Percentiles rank a stretch among this genome's conserved stretches.
These are phyloP conservation scores for Scaptomyza polygonia DNA, from an alignment of 2,888 invertebrate species.

Conservation along the genomic window DNA sequence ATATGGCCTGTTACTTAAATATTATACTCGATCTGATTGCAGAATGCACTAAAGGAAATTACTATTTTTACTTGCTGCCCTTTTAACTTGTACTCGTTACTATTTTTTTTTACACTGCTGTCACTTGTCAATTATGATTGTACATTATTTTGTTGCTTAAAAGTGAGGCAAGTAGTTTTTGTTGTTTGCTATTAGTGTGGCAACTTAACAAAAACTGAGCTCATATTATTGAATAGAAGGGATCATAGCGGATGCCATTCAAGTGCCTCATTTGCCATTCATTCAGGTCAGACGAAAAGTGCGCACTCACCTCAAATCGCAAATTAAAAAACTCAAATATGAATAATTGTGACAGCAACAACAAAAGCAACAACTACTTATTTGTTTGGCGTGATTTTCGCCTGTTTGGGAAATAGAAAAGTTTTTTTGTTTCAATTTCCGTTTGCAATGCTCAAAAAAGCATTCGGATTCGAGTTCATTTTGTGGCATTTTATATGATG, in stretches of 20 bases:
- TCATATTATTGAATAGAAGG: background rate
- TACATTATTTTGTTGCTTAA: conserved; percentile 8
- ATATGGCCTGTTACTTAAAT: no score
- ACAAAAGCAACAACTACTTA: conserved; percentile 32
- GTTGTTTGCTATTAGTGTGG: background rate
- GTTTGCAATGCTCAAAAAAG: conserved; percentile 3
- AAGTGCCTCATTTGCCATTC: conserved; percentile 44
- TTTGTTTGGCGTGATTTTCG: conserved; percentile 30
- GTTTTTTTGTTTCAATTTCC: conserved; percentile 22
- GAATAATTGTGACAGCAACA: conserved; percentile 38
- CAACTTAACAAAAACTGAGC: background rate
- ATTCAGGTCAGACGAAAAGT: conserved; percentile 31
- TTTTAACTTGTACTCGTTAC: no score
- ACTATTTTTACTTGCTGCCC: background rate
- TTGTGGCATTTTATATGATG: conserved; percentile 26
- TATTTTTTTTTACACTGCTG: background rate
- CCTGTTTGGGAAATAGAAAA: background rate
- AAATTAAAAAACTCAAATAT: conserved; percentile 43
- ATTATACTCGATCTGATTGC: background rate
- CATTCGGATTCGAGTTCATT: conserved; percentile 21
- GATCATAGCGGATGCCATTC: conserved; percentile 16
- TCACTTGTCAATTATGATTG: conserved; percentile 1
- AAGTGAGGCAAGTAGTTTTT: conserved; percentile 11
- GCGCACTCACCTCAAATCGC: conserved; percentile 29
- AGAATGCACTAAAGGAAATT: no score